Evolutionary conservation across 2,113 vertebrate genomes (phyloP).

Genomic region (Menidia beryllina): DNA sequence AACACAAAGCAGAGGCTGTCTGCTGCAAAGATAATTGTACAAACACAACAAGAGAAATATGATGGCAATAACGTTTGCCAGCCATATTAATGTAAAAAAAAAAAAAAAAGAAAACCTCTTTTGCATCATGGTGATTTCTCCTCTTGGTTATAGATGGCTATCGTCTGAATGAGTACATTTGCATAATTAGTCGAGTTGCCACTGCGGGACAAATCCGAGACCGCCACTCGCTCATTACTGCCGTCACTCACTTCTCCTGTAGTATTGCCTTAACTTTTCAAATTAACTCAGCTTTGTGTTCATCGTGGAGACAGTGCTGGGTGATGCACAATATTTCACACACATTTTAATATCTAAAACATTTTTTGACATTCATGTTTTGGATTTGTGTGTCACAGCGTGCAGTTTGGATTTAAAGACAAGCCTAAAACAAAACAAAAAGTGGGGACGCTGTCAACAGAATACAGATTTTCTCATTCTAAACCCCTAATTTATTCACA

Average conservation of each 20-base stretch:
- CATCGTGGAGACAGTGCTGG: neutral
- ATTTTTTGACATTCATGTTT: too few relatives aligned
- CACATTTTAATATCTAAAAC: neutral
- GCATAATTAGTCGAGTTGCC: constrained; percentile 55
- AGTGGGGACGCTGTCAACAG: too few relatives aligned
- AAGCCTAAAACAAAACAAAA: too few relatives aligned
- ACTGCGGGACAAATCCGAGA: constrained; percentile 20
- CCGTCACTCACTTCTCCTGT: constrained; percentile 35
- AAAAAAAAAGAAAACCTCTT: constrained; percentile 12
- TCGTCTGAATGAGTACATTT: constrained; percentile 52
- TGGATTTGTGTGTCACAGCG: constrained; percentile 6
- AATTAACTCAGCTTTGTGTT: constrained; percentile 13
- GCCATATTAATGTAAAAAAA: constrained; percentile 23
- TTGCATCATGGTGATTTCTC: constrained; percentile 33
- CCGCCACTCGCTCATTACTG: constrained; percentile 33
- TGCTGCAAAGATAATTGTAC: constrained; percentile 37
- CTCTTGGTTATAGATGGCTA: constrained; percentile 42
- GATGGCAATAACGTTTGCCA: constrained; percentile 41
- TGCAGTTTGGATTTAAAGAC: constrained; percentile 1
- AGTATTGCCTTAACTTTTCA: constrained; percentile 30
- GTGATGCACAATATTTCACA: neutral
- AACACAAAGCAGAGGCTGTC: constrained; percentile 24
- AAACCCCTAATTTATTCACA: too few relatives aligned
- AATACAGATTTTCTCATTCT: too few relatives aligned
- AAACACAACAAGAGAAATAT: constrained; percentile 44